These are phyloP conservation scores for Autographa pulchrina DNA, from an alignment of 2,888 invertebrate genomes.

Conservation along the genomic window DNA sequence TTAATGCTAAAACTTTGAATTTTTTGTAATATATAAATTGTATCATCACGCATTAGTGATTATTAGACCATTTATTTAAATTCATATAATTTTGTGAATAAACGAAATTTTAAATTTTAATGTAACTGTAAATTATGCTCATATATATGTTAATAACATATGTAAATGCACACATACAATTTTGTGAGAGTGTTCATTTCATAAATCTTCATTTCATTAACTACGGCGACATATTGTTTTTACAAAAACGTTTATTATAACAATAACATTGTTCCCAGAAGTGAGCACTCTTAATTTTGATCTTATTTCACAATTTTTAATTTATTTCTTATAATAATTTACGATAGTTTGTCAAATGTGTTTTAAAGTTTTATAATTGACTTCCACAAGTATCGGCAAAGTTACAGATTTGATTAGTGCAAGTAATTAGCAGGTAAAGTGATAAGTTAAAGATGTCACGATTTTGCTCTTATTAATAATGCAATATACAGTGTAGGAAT, in stretches of 20 bases:
- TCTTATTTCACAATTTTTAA: constrained; percentile 68
- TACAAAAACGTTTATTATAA: constrained; percentile 52
- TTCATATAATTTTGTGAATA: constrained; percentile 51
- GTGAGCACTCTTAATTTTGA: constrained; percentile 73
- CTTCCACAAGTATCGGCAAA: constrained; percentile 14
- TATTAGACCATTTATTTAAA: constrained; percentile 52
- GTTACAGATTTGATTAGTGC: constrained; percentile 11
- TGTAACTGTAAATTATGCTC: constrained; percentile 61
- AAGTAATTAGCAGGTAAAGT: constrained; percentile 7
- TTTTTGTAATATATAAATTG: constrained; percentile 62
- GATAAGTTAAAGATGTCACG: constrained; percentile 18
- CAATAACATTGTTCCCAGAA: constrained; percentile 75
- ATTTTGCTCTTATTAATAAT: constrained; percentile 10
- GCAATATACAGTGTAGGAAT: constrained; percentile 12
- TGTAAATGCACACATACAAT: constrained; percentile 56
- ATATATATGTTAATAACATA: constrained; percentile 50
- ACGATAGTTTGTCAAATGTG: constrained; percentile 17
- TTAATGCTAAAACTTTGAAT: constrained; percentile 67
- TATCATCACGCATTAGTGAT: constrained; percentile 63
- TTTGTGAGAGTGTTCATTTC: constrained; percentile 57
- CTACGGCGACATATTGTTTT: constrained; percentile 47
- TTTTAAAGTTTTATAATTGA: constrained; percentile 45
- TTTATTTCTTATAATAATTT: constrained; percentile 27
- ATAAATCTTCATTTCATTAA: constrained; percentile 59
- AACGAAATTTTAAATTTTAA: constrained; percentile 51